Conservation (phyloP, 2,113 vertebrate genomes). For the Peromyscus polionotus region DNA sequence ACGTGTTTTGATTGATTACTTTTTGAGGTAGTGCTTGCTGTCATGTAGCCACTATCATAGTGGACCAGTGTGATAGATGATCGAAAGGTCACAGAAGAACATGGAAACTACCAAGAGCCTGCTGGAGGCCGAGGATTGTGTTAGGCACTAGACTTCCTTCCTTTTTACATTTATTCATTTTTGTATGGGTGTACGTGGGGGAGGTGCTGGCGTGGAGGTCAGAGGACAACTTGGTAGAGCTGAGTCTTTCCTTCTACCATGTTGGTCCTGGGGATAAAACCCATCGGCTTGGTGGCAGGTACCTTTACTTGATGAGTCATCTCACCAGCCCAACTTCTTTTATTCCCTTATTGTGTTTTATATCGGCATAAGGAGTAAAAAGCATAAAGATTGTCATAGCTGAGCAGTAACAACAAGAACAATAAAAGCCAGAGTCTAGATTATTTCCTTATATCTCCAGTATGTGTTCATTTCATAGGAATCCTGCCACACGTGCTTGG, state of each 20-base stretch:
- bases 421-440: slow-evolving; percentile 20
- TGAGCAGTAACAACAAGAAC: background rate
- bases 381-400: background rate
- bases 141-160: background rate
- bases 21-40: background rate
- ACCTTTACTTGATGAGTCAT: background rate
- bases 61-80: background rate
- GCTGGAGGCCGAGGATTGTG: background rate
- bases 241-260: background rate
- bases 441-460: slow-evolving; percentile 48
- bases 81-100: background rate
- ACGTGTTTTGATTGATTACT: slow-evolving; percentile 51
- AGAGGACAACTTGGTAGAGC: background rate
- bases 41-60: background rate
- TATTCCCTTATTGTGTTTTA: background rate
- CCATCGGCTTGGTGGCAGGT: background rate
- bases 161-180: background rate
- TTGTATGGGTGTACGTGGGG: too few relatives aligned
- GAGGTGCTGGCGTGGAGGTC: too few relatives aligned
- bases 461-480: slow-evolving; percentile 40
- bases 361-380: background rate
- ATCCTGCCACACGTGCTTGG: background rate
- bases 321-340: background rate
- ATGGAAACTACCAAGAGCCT: background rate
- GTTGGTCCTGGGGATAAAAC: background rate